These are phyloP conservation scores for Bothrops alternatus DNA, from an alignment of 2,797 vertebrate genomes.

Conservation along the genomic window DNA sequence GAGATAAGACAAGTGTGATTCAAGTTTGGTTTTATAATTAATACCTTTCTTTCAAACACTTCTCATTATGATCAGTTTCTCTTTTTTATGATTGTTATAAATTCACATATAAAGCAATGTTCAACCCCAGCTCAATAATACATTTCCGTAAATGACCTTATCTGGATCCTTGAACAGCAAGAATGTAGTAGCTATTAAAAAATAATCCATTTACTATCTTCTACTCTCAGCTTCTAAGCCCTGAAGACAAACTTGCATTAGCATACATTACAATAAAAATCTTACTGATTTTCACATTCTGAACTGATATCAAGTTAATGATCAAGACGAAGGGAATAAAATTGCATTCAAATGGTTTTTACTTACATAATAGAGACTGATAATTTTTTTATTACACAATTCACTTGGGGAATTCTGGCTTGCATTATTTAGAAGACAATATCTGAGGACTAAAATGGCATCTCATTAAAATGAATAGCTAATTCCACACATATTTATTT, in stretches of 20 bases:
- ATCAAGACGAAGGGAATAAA: slow-evolving; percentile 36
- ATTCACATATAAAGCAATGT: background rate
- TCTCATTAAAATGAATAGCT: slow-evolving; percentile 15
- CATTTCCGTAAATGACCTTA: background rate
- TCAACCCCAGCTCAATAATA: background rate
- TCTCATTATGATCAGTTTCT: background rate
- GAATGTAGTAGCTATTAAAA: background rate
- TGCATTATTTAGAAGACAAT: slow-evolving; percentile 8
- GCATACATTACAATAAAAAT: slow-evolving; percentile 4
- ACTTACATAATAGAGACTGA: slow-evolving; percentile 51
- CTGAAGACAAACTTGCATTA: slow-evolving; percentile 3
- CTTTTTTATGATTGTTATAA: background rate
- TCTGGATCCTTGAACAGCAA: background rate
- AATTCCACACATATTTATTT: slow-evolving; percentile 1
- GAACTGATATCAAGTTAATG: slow-evolving; percentile 14
- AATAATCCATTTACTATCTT: background rate
- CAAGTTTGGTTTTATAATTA: background rate
- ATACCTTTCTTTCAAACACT: background rate
- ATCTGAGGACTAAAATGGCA: background rate
- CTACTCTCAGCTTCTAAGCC: background rate
- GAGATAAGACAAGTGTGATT: background rate
- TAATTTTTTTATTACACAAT: slow-evolving; percentile 13
- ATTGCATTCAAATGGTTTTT: slow-evolving; percentile 53
- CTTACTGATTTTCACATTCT: background rate
- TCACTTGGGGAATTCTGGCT: background rate